Evolutionary conservation across 2,113 vertebrate species (phyloP).

Genomic region (Loxodonta africana): DNA sequence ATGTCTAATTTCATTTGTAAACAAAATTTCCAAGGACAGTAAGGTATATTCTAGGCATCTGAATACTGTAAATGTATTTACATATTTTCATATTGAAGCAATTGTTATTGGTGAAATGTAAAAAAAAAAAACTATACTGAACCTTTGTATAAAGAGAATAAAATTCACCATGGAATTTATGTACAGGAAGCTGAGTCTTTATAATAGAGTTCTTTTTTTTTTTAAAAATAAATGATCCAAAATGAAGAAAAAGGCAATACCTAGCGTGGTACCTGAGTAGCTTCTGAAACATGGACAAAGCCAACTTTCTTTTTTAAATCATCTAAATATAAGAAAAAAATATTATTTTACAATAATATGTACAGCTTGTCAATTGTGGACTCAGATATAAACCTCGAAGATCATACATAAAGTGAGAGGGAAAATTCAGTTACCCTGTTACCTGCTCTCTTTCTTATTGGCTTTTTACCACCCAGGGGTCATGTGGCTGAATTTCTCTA

Average conservation of each 20-base stretch:
- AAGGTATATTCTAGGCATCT: background rate
- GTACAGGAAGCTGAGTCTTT: background rate
- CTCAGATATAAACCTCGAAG: background rate
- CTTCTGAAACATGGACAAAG: conserved; percentile 4
- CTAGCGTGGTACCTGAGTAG: background rate
- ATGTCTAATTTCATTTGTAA: conserved; percentile 56
- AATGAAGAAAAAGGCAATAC: background rate
- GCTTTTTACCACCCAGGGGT: background rate
- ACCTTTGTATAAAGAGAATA: background rate
- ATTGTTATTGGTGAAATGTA: background rate
- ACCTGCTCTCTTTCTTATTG: background rate
- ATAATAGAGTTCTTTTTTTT: background rate
- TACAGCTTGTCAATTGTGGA: background rate
- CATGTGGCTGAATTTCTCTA: background rate
- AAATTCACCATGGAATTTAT: background rate
- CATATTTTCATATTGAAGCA: background rate
- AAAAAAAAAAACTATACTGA: background rate
- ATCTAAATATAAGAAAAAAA: background rate
- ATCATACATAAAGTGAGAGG: background rate
- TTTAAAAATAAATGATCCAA: conserved; percentile 20
- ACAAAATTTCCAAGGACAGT: background rate
- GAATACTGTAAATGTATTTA: conserved; percentile 20
- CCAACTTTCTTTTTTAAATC: conserved; percentile 22
- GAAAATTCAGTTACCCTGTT: background rate
- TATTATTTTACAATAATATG: background rate